Conservation (phyloP, 2,113 vertebrate species). For the Clarias batrachus region DNA sequence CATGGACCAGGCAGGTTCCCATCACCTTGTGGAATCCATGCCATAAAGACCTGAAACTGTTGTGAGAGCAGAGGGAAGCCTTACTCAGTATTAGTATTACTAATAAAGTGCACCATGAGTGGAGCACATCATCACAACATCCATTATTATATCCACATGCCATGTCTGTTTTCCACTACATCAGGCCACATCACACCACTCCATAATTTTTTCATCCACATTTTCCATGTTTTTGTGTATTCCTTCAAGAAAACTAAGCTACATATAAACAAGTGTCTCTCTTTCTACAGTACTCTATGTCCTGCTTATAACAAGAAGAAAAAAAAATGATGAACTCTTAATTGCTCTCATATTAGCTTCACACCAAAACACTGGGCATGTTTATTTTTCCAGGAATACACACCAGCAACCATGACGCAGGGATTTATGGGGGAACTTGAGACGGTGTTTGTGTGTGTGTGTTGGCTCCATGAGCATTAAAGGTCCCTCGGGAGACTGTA, state of each 20-base stretch:
- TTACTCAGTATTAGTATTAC: not conserved
- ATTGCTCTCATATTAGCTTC: not conserved
- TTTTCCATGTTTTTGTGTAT: not conserved
- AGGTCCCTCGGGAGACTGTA: not conserved
- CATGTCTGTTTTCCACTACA: not conserved
- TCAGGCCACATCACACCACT: not conserved
- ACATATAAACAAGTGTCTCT: not conserved
- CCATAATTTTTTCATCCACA: too few species aligned
- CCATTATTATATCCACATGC: not conserved
- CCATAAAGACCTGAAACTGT: not conserved
- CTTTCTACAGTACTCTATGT: not conserved
- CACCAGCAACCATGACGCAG: not conserved
- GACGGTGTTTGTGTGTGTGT: slow-evolving; percentile 7
- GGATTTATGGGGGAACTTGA: slow-evolving; percentile 4
- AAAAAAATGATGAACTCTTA: not conserved
- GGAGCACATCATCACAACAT: not conserved
- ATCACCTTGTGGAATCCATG: not conserved
- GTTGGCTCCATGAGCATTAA: not conserved
- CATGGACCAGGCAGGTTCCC: not conserved
- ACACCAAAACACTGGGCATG: not conserved
- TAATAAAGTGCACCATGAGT: not conserved
- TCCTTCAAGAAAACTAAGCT: not conserved
- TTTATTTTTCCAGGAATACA: slow-evolving; percentile 10
- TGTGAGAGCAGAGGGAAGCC: not conserved
- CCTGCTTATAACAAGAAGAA: not conserved